Percentiles rank a stretch among this genome's conserved stretches.
Evolutionary conservation across 2,888 invertebrate genomes (phyloP).

Genomic region (Apantesis nais): DNA sequence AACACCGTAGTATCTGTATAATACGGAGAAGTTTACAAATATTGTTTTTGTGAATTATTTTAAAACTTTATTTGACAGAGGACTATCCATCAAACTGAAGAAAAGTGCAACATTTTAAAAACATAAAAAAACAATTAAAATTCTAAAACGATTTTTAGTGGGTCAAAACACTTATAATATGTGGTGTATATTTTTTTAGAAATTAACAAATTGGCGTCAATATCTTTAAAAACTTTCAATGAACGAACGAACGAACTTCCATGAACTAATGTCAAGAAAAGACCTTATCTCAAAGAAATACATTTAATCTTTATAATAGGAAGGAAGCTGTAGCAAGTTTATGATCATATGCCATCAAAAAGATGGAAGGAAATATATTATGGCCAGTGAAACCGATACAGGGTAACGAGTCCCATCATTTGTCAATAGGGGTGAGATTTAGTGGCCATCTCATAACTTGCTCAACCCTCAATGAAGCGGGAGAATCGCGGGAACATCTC

Average conservation of each 20-base stretch:
- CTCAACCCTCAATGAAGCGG: conserved; percentile 45
- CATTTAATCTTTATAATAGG: conserved; percentile 48
- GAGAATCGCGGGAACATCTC: conserved; percentile 53
- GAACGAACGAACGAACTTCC: conserved; percentile 29
- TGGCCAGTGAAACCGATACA: conserved; percentile 64
- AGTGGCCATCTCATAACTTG: conserved; percentile 67
- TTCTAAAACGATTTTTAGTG: background rate
- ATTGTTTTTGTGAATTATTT: background rate
- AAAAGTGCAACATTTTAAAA: no score
- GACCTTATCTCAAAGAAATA: conserved; percentile 40
- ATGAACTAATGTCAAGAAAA: conserved; percentile 44
- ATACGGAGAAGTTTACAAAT: background rate
- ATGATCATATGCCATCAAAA: conserved; percentile 58
- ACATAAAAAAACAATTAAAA: background rate
- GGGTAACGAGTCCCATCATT: conserved; percentile 70
- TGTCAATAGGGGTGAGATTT: conserved; percentile 73
- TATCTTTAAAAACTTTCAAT: conserved; percentile 41
- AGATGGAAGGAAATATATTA: conserved; percentile 64
- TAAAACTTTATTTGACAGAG: background rate
- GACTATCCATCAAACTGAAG: background rate
- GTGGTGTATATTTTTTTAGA: background rate
- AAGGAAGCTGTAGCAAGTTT: conserved; percentile 55
- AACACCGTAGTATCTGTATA: background rate
- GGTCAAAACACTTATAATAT: background rate
- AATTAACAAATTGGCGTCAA: conserved; percentile 16